Conservation (phyloP, 2,113 vertebrate genomes). For the Rallus limicola region DNA sequence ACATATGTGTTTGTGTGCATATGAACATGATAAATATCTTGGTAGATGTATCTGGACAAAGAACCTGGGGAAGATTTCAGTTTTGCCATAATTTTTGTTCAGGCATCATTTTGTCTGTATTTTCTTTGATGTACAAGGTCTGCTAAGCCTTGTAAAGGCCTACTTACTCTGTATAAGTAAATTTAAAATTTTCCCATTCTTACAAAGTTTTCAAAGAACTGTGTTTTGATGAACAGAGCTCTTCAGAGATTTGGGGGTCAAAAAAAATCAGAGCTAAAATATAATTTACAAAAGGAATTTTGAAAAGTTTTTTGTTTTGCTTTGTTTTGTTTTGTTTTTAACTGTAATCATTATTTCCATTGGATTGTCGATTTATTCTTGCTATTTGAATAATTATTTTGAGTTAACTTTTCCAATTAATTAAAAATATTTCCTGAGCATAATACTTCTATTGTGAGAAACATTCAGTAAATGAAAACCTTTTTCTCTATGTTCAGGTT, state of each 20-base stretch:
- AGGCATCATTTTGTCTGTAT: accelerated
- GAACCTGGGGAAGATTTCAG: background rate
- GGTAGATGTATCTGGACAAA: background rate
- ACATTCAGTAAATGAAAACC: background rate
- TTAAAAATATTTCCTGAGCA: background rate
- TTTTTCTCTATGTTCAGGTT: background rate
- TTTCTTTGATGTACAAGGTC: background rate
- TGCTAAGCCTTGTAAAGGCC: background rate
- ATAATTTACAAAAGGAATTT: background rate
- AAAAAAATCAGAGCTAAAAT: too few species aligned
- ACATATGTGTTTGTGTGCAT: accelerated
- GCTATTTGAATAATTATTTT: background rate
- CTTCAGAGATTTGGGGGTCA: background rate
- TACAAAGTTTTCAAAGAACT: background rate
- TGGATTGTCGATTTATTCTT: background rate
- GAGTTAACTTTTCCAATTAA: background rate
- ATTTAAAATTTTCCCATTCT: background rate
- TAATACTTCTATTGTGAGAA: background rate
- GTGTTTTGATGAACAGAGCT: accelerated
- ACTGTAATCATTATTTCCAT: background rate
- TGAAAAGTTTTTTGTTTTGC: too few species aligned
- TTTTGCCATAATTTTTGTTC: background rate
- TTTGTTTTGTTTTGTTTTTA: background rate
- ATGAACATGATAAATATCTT: background rate
- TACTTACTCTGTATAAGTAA: background rate